Conservation (phyloP, 2,888 invertebrate genomes). For the Matsumyia berberina region DNA sequence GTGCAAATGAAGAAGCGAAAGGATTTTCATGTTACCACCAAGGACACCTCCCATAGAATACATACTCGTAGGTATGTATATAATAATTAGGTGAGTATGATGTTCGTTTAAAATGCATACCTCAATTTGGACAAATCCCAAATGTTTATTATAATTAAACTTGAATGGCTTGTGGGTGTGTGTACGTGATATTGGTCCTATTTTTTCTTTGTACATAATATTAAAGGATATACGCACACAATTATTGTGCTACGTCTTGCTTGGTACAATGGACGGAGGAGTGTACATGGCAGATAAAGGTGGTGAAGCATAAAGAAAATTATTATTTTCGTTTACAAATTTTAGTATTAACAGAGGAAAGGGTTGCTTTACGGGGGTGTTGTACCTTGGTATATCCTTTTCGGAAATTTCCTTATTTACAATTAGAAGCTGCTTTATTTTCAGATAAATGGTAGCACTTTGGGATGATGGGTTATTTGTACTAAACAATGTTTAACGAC, state of each 20-base stretch:
- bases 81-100: slow-evolving; percentile 62
- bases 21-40: slow-evolving; percentile 66
- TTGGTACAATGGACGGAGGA: slow-evolving; percentile 2
- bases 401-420: slow-evolving; percentile 1
- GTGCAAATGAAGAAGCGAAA: slow-evolving; percentile 51
- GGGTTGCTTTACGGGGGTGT: slow-evolving; percentile 6
- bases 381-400: background rate
- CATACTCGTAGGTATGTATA: too few species aligned
- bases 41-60: slow-evolving; percentile 23
- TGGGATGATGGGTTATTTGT: slow-evolving; percentile 24
- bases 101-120: slow-evolving; percentile 58
- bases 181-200: slow-evolving; percentile 9
- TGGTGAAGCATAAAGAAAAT: slow-evolving; percentile 22
- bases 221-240: slow-evolving; percentile 1
- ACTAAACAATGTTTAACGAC: slow-evolving; percentile 10
- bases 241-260: background rate
- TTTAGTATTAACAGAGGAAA: slow-evolving; percentile 12
- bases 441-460: slow-evolving; percentile 37
- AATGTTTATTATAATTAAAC: slow-evolving; percentile 64
- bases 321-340: slow-evolving; percentile 54
- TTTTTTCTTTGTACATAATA: background rate
- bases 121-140: slow-evolving; percentile 55
- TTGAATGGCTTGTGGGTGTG: slow-evolving; percentile 16
- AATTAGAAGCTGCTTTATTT: slow-evolving; percentile 28
- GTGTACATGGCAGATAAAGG: slow-evolving; percentile 33